Percentiles rank a stretch among this genome's conserved stretches.
Conservation (phyloP, 2,888 invertebrate species). For the Volucella bombylans region DNA sequence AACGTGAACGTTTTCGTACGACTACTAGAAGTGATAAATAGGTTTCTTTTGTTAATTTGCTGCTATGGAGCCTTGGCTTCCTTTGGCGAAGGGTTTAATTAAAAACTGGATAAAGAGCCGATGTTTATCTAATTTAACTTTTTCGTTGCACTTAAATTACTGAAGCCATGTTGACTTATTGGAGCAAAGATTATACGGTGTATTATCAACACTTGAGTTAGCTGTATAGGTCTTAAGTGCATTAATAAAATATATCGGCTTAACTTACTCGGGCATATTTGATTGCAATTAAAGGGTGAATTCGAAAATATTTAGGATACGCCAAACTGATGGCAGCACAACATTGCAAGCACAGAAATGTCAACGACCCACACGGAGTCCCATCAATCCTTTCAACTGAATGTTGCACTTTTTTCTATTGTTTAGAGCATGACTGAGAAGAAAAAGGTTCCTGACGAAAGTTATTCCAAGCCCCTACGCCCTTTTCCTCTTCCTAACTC, state of each 20-base stretch:
- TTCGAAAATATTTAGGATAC: no score
- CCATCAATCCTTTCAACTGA: no score
- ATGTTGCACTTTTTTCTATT: no score
- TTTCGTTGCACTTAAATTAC: conserved; percentile 31
- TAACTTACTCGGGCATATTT: no score
- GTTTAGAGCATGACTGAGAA: no score
- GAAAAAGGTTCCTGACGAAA: no score
- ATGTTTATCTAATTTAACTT: conserved; percentile 45
- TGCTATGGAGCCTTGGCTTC: conserved; percentile 5
- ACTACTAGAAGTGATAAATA: conserved; percentile 22
- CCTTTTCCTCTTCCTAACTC: no score
- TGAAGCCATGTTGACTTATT: conserved; percentile 6
- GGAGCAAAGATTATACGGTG: background rate
- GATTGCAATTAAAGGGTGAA: no score
- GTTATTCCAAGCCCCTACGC: no score
- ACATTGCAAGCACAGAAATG: no score
- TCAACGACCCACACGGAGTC: no score
- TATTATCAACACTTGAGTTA: background rate
- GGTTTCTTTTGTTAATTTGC: conserved; percentile 45
- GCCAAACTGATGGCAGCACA: no score
- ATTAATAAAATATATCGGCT: background rate
- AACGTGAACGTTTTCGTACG: background rate
- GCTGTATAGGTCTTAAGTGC: background rate
- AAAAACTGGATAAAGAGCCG: conserved; percentile 30
- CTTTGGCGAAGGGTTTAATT: conserved; percentile 38